phyloP scores from a whole-genome alignment of 2,888 invertebrate genomes.

The Trichogramma evanescens region DNA sequence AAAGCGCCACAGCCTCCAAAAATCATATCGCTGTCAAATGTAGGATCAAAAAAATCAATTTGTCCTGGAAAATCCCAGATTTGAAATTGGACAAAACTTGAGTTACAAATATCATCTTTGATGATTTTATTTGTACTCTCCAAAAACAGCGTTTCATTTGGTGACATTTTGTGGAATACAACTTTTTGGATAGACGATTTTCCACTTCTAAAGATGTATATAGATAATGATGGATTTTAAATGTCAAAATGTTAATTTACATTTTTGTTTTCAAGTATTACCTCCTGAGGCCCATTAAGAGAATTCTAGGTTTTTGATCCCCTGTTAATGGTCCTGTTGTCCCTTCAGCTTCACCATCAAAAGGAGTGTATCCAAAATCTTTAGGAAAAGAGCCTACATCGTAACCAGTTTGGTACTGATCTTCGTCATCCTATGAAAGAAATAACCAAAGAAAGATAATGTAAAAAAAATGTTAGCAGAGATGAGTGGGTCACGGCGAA shows the following conservation, averaged over 20 bases:
- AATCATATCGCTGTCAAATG: conserved; percentile 92
- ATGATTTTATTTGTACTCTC: conserved; percentile 98
- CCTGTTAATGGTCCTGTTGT: conserved; percentile 50
- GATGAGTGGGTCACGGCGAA: no score
- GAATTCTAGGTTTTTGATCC: conserved; percentile 85
- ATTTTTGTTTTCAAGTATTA: conserved; percentile 35
- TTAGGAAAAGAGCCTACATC: conserved; percentile 75
- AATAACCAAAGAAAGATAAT: not conserved
- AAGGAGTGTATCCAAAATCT: conserved; percentile 86
- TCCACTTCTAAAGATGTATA: conserved; percentile 70
- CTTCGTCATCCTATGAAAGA: conserved; percentile 44
- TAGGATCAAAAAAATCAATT: conserved; percentile 94
- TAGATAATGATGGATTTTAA: not conserved
- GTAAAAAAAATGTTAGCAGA: no score
- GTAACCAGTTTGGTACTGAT: conserved; percentile 48
- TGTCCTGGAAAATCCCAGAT: conserved; percentile 99
- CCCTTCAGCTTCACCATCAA: conserved; percentile 73
- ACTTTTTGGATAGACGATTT: conserved; percentile 99
- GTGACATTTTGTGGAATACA: conserved; percentile 99
- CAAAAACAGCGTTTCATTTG: conserved; percentile 96
- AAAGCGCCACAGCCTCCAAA: conserved; percentile 96
- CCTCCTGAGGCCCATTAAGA: conserved; percentile 91
- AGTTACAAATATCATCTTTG: conserved; percentile 95
- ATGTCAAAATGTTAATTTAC: not conserved
- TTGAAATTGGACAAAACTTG: conserved; percentile 98